These are phyloP conservation scores for Dendrolimus houi DNA, from an alignment of 2,888 invertebrate genomes.

Conservation along the genomic window DNA sequence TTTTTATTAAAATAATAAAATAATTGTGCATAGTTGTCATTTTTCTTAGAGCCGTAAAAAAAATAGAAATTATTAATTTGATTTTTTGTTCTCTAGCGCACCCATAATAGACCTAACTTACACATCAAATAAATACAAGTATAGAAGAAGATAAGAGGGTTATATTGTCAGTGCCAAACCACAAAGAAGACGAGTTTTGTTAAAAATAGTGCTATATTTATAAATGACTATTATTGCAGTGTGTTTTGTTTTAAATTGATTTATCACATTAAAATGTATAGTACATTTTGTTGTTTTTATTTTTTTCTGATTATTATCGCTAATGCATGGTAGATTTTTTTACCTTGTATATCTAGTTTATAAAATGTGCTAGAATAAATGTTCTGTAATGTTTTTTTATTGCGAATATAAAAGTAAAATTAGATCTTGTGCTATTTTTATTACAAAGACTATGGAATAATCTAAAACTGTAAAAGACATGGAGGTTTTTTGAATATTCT, in stretches of 20 bases:
- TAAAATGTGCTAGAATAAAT: too few species aligned
- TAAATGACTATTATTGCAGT: slow-evolving; percentile 32
- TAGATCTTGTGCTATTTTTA: too few species aligned
- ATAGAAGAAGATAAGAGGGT: slow-evolving; percentile 50
- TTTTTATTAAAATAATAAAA: too few species aligned
- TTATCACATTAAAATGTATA: slow-evolving; percentile 65
- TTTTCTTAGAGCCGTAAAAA: not conserved
- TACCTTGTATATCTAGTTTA: too few species aligned
- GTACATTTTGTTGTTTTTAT: slow-evolving; percentile 56
- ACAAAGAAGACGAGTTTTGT: slow-evolving; percentile 14
- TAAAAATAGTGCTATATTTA: slow-evolving; percentile 37
- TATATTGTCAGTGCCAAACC: slow-evolving; percentile 13
- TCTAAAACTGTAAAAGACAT: too few species aligned
- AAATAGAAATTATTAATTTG: slow-evolving; percentile 16
- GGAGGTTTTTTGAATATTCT: too few species aligned
- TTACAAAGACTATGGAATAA: too few species aligned
- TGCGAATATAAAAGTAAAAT: too few species aligned
- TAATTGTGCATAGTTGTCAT: not conserved
- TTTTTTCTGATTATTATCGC: slow-evolving; percentile 19
- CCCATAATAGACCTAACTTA: slow-evolving; percentile 62
- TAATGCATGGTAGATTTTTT: too few species aligned
- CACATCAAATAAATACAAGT: slow-evolving; percentile 65
- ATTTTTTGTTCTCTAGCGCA: slow-evolving; percentile 66
- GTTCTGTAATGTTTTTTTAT: too few species aligned
- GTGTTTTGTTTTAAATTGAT: slow-evolving; percentile 50